Base-by-base conservation (phyloP, 1,140 invertebrate genomes). In the Cyclina sinensis region DNA sequence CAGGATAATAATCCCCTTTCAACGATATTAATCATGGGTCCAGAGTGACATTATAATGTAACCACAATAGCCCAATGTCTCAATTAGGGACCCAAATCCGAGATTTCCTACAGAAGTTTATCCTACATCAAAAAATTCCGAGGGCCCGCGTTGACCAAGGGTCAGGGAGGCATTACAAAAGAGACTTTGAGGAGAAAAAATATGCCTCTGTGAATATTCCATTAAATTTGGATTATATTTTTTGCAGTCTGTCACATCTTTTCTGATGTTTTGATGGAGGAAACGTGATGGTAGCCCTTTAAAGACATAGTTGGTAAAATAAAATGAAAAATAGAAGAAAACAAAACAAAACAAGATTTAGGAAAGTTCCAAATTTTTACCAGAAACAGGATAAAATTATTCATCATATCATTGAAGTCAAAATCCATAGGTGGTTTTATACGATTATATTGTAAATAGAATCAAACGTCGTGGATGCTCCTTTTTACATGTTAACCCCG, bases 11-110 rank as follows among this genome's bases (percentile, higher is more conserved):
- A 84, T 84, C 82, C 68, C 82, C 32, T 84, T 65, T 84, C 46
- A 51, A 21, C 11, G 16, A 46, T 74, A 84, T 73, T 73, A 70
- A 73, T 84, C 82, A 84, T 65, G 74, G 70, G 46, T 24, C 37
- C 39, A 32, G 14, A 57, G 16, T 74, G 70, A 86, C 70, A 78
- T 39, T 59, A 57, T 65, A 86, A 78, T 86, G 84, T 86, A 78
- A 86, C 84, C 84, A 86, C 84, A 86, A 86, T 74, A 43, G 84
- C 30, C 84, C 54, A 12, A 30, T 65, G 51, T 78, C 84, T 86
- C 46, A 76, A 86, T 86, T 86, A 86, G 84, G 84, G 70, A 43
- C 37, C 37, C 32, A 14, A 54, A 62, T 43, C 32, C 37, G 0
- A 9, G 37, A 74, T 37, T 37, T 65, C 65, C 65, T 46, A 43